phyloP scores from a whole-genome alignment of 2,888 invertebrate species.

The Eustalomyia histrio region DNA sequence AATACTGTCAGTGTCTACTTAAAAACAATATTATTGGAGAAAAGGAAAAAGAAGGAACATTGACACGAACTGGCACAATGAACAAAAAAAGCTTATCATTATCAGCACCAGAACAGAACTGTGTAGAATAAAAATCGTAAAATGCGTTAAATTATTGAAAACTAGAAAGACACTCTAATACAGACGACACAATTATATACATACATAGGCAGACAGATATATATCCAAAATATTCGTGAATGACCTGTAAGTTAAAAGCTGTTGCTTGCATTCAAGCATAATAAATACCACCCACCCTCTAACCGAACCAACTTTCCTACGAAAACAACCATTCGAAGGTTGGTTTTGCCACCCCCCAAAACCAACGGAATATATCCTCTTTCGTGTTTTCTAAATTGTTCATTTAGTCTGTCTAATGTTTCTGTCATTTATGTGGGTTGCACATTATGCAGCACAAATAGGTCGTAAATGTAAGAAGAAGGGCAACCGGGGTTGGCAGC shows the following conservation, averaged over 20 bases:
- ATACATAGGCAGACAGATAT: not conserved
- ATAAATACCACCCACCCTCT: slow-evolving; percentile 46
- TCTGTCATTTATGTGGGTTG: slow-evolving; percentile 60
- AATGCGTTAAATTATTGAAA: slow-evolving; percentile 46
- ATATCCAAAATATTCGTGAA: slow-evolving; percentile 10
- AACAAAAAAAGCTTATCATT: slow-evolving; percentile 52
- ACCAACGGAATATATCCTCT: not conserved
- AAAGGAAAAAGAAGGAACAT: slow-evolving; percentile 18
- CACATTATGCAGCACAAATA: slow-evolving; percentile 36
- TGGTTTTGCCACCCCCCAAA: too few species aligned
- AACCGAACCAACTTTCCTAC: not conserved
- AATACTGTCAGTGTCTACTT: slow-evolving; percentile 60
- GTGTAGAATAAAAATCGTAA: not conserved
- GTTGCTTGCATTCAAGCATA: slow-evolving; percentile 50
- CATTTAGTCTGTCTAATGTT: slow-evolving; percentile 53
- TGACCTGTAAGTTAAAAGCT: slow-evolving; percentile 46
- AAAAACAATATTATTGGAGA: slow-evolving; percentile 13
- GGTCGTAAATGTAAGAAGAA: slow-evolving; percentile 9
- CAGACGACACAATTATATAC: not conserved
- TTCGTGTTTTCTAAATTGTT: slow-evolving; percentile 50
- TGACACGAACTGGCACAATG: slow-evolving; percentile 22
- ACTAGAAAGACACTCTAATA: slow-evolving; percentile 25
- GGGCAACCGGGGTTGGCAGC: not conserved
- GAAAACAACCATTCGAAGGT: slow-evolving; percentile 3
- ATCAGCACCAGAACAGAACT: slow-evolving; percentile 59